Evolutionary conservation across 2,888 invertebrate species (phyloP).

Genomic region (Dasypolia templi): DNA sequence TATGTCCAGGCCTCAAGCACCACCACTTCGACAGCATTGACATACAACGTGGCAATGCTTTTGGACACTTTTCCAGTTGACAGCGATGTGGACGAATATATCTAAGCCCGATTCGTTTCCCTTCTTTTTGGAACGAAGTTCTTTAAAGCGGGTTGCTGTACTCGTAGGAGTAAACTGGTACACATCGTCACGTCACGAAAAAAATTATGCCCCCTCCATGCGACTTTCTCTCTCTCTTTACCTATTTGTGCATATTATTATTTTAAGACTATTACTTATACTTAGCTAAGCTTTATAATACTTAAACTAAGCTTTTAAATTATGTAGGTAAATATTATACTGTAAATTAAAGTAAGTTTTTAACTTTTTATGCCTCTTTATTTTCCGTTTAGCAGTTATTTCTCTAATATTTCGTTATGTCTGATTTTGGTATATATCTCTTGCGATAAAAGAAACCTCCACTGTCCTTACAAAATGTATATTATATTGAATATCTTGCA

Average conservation of each 20-base stretch:
- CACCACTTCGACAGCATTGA: too few species aligned
- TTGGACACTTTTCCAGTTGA: neutral
- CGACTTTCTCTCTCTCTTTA: too few species aligned
- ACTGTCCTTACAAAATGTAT: neutral
- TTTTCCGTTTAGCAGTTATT: conserved; percentile 2
- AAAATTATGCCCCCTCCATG: too few species aligned
- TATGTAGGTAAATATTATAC: neutral
- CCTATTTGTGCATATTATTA: neutral
- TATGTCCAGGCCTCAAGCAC: too few species aligned
- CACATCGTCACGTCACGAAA: too few species aligned
- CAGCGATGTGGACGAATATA: neutral
- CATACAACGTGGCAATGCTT: neutral
- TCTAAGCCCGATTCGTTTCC: neutral
- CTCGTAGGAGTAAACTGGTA: too few species aligned
- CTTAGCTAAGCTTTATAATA: too few species aligned
- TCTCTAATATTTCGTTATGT: neutral
- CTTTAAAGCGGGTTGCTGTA: too few species aligned
- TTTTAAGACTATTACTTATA: too few species aligned
- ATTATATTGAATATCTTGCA: neutral
- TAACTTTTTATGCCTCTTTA: neutral
- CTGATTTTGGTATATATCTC: neutral
- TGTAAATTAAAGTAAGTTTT: neutral
- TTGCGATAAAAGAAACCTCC: neutral
- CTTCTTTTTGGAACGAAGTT: too few species aligned
- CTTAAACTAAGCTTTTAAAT: neutral